Base-by-base conservation (phyloP, 2,113 vertebrate species). In the Chloroceryle aenea region DNA sequence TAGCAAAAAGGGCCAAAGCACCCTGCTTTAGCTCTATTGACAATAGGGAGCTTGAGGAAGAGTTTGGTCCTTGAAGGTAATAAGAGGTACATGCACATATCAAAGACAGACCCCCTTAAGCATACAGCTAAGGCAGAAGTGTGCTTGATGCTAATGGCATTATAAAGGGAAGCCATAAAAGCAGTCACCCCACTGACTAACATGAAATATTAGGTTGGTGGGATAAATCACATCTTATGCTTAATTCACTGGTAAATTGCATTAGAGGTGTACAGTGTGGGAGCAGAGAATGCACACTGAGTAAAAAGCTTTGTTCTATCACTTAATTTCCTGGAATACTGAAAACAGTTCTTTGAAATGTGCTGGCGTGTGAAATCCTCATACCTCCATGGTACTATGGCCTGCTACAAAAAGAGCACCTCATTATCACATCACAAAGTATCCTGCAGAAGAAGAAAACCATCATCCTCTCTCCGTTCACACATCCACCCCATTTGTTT, bases 181-280 rank as follows among this genome's bases (percentile, higher is more conserved):
- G 77, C 79, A 85, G 89, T 92, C 67, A 74, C 62, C 87, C 95
- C 79, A 93, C 91, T 91, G 96, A 93, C 90, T 96, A 96, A 94
- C 94, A 91, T 55, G 77, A 97, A 95, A 94, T 96, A 95, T 96
- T 95, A 92, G 87, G 80, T 95, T 93, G 90, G 90, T 75, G 82
- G 91, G 78, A 95, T 93, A 96, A 97, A 96, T 95, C 88, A 90
- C 52, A 85, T 97, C 89, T 78, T 93, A 90, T 93, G 86, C 84
- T 95, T 96, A 97, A 97, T 97, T 97, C 91, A 87, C 83, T 96
- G 87, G 92, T 95, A 96, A 96, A 95, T 96, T 97, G 77, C 86
- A 95, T 96, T 95, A 94, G 81, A 96, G 50, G 52, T 95, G 62
- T 96, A 87, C 26, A 73, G 74, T 80, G 89, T 90, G 80, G 80